These are phyloP conservation scores for Metaphire vulgaris DNA, from an alignment of 1,140 invertebrate genomes.

Conservation along the genomic window DNA sequence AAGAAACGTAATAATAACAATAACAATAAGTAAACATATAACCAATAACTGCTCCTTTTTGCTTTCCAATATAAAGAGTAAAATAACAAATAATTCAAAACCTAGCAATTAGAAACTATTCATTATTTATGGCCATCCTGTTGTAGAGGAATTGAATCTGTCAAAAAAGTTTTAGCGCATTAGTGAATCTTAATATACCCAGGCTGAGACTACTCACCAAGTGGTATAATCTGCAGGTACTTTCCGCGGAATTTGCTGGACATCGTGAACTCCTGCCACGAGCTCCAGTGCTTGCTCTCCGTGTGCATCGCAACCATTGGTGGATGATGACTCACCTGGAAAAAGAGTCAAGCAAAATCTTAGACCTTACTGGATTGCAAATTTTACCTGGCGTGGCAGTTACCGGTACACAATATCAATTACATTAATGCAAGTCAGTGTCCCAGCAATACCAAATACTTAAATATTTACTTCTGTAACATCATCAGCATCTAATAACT, in stretches of 20 bases:
- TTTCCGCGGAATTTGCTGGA: conserved; percentile 96
- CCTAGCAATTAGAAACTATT: too few relatives aligned
- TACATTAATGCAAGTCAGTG: background rate
- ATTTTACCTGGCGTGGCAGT: conserved; percentile 1
- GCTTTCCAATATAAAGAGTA: too few relatives aligned
- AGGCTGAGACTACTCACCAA: conserved; percentile 71
- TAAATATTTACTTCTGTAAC: background rate
- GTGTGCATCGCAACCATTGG: conserved; percentile 90
- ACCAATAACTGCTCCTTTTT: too few relatives aligned
- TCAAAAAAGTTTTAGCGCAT: too few relatives aligned
- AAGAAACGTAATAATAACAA: too few relatives aligned
- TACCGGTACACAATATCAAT: conserved; percentile 4
- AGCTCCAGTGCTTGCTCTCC: conserved; percentile 76
- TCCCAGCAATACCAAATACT: background rate
- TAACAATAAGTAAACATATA: too few relatives aligned
- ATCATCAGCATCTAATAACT: background rate
- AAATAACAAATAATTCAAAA: too few relatives aligned
- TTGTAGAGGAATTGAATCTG: too few relatives aligned
- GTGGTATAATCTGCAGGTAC: conserved; percentile 78
- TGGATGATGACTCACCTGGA: conserved; percentile 88
- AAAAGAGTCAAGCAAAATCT: background rate
- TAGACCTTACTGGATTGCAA: background rate
- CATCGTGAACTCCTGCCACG: conserved; percentile 98
- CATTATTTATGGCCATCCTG: too few relatives aligned
- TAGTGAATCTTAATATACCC: too few relatives aligned